Conservation (phyloP, 2,797 vertebrate genomes). For the Squalus acanthias region DNA sequence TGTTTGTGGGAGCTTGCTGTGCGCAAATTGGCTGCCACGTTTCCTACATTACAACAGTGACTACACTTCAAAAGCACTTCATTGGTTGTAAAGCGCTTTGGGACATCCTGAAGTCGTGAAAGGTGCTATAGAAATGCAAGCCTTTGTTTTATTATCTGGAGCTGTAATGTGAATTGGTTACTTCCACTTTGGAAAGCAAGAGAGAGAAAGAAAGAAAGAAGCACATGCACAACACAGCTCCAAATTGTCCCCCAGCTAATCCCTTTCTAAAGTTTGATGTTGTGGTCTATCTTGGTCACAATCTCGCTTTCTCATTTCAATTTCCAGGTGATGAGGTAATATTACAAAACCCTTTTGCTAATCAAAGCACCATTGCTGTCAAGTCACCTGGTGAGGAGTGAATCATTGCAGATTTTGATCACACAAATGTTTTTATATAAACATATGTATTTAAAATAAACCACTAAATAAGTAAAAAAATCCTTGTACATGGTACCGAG, state of each 20-base stretch:
- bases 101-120: not conserved
- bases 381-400: not conserved
- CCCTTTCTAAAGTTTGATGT: not conserved
- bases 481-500: too few species aligned
- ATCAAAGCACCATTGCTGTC: not conserved
- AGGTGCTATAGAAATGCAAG: not conserved
- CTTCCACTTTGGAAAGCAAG: not conserved
- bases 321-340: not conserved
- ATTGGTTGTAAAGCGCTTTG: not conserved
- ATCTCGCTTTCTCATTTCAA: not conserved
- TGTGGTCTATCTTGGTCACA: not conserved
- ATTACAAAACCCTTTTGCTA: not conserved
- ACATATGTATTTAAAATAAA: not conserved
- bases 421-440: not conserved
- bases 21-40: too few species aligned
- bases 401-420: not conserved
- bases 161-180: not conserved
- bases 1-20: too few species aligned
- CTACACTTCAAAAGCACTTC: too few species aligned
- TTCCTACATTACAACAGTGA: too few species aligned
- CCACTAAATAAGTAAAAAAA: not conserved
- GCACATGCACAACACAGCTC: not conserved
- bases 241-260: not conserved
- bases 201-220: not conserved
- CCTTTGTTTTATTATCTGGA: not conserved